phyloP scores from a whole-genome alignment of 2,797 vertebrate species.

The Melopsittacus undulatus region DNA sequence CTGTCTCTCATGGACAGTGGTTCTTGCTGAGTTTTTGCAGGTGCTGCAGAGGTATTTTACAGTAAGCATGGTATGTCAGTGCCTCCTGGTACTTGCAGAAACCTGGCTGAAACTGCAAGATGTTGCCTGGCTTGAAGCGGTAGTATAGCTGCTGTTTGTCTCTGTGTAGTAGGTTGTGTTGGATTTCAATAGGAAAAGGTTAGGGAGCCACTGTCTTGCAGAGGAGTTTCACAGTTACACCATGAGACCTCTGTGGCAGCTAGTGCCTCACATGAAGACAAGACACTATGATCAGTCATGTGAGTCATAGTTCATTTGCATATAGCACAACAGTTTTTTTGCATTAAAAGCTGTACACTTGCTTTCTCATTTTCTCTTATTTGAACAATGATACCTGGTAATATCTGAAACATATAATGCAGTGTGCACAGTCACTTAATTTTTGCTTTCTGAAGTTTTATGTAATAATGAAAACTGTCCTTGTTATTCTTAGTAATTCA shows the following conservation, averaged over 20 bases:
- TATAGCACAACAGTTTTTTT: background rate
- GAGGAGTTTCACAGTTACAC: background rate
- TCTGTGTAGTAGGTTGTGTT: background rate
- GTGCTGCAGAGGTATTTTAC: background rate
- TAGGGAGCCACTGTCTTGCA: background rate
- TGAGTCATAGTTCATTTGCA: background rate
- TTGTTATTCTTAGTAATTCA: background rate
- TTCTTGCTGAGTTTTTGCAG: background rate
- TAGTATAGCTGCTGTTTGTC: background rate
- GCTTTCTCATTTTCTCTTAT: background rate
- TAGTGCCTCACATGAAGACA: background rate
- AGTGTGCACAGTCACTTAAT: background rate
- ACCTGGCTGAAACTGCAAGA: background rate
- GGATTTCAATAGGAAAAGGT: background rate
- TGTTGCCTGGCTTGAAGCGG: background rate
- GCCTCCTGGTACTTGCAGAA: background rate
- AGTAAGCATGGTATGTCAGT: background rate
- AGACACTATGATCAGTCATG: background rate
- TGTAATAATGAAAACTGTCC: background rate
- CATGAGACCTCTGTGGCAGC: background rate
- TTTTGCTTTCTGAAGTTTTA: background rate
- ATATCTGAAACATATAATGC: background rate
- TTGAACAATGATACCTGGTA: background rate
- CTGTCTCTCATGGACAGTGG: fast-evolving
- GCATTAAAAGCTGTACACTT: background rate